Conservation (phyloP, 2,888 invertebrate species). For the Drosophila diplacantha region DNA sequence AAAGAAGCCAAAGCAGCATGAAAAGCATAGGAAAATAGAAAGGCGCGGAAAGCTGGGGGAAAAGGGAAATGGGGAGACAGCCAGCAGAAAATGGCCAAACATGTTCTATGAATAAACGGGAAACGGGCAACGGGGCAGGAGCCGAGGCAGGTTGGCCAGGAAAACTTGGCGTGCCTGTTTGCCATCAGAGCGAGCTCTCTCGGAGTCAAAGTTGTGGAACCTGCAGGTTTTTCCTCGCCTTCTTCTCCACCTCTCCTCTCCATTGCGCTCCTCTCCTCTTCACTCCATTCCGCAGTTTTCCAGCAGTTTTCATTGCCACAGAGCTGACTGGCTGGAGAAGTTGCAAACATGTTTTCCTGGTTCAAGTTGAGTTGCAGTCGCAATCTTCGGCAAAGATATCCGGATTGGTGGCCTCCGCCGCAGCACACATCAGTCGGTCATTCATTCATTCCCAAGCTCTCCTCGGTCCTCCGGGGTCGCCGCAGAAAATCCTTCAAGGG, state of each 20-base stretch:
- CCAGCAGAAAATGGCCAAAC: constrained; percentile 65
- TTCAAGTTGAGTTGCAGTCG: constrained; percentile 36
- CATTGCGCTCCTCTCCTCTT: neutral
- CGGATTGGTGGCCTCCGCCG: constrained; percentile 31
- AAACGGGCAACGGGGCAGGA: neutral
- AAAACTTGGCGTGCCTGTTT: constrained; percentile 67
- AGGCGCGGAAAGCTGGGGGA: constrained; percentile 15
- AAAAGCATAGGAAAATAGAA: constrained; percentile 43
- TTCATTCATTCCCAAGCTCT: constrained; percentile 32
- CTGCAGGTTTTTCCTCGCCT: constrained; percentile 34
- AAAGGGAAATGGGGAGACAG: constrained; percentile 3
- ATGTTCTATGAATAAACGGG: constrained; percentile 46
- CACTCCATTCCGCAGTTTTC: constrained; percentile 7
- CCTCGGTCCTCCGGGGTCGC: constrained; percentile 24
- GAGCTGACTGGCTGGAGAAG: constrained; percentile 19
- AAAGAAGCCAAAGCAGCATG: constrained; percentile 56
- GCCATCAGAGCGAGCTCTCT: constrained; percentile 41
- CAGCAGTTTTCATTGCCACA: constrained; percentile 62
- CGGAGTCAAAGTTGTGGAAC: constrained; percentile 32
- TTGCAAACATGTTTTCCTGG: constrained; percentile 63
- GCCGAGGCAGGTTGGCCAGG: constrained; percentile 24
- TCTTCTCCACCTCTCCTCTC: constrained; percentile 2
- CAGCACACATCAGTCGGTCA: constrained; percentile 44
- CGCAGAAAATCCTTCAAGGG: constrained; percentile 52
- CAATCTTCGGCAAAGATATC: constrained; percentile 53